Percentiles rank a stretch among this genome's conserved stretches.
Evolutionary conservation across 2,113 vertebrate genomes (phyloP).

Genomic region (Crocuta crocuta): DNA sequence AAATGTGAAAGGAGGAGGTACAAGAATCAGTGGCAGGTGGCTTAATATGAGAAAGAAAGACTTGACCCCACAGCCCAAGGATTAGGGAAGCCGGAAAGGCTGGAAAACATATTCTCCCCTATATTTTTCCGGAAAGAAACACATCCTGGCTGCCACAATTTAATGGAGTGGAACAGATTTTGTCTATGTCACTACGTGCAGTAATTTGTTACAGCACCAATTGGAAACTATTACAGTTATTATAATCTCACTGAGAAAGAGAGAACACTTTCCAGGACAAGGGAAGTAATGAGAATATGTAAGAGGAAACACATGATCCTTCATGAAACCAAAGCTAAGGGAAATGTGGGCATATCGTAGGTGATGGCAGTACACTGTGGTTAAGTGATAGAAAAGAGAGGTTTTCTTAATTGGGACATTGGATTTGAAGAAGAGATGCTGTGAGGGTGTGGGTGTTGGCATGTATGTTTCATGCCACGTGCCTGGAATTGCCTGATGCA

Average conservation of each 20-base stretch:
- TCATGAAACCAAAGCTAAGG: not conserved
- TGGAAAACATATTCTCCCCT: not conserved
- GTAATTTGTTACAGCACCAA: not conserved
- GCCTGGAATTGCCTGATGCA: too few relatives aligned
- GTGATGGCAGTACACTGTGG: not conserved
- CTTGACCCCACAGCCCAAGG: not conserved
- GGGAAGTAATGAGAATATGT: not conserved
- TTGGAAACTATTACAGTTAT: not conserved
- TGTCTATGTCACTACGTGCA: not conserved
- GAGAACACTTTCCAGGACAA: not conserved
- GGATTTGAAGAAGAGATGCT: not conserved
- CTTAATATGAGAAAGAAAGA: not conserved
- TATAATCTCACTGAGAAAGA: not conserved
- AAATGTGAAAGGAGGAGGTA: not conserved
- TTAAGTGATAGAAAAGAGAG: not conserved
- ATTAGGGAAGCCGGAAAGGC: not conserved
- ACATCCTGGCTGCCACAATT: not conserved
- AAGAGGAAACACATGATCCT: not conserved
- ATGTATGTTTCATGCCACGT: not conserved
- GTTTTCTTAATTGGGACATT: not conserved
- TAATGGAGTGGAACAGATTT: not conserved
- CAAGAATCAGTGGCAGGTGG: not conserved
- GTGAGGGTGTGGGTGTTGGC: not conserved
- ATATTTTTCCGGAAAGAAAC: not conserved
- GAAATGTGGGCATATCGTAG: not conserved